Base-by-base conservation (phyloP, 53 echinoderm and acorn worm genomes). In the Mesocentrotus franciscanus region DNA sequence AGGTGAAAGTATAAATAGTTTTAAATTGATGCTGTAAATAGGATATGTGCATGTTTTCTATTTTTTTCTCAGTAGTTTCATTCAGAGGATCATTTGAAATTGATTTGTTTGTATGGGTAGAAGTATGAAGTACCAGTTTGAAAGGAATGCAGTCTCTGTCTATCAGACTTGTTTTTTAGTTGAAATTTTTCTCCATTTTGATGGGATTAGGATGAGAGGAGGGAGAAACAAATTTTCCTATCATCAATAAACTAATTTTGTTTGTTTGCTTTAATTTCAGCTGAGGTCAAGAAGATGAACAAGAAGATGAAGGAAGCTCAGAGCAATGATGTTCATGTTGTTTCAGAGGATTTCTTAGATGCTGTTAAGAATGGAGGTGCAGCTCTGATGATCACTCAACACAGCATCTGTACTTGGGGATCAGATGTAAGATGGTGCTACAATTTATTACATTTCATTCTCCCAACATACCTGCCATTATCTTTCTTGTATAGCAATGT, bases 391-490 rank as follows among this genome's bases (percentile, higher is more conserved):
- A 97, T 99, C 62, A 94, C 95, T 1, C 85, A 99, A 61, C 96
- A 98, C 94, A 99, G 96, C 90, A 98, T 99, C 64, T 95, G 96
- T 71, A 79, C 91, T 83, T 99, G 99, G 99, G 99, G 99, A 1
- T 95, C 96, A 60, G 97, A 98, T 95, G 99, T 99, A 95, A 99
- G 97, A 97, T 32, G 14, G 24, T 55, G n/a, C 15, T 26, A 36
- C 56, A 35, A 33, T 71, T 59, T 89, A 59, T 57, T 1, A 39
- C 60, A 60, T 12, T 90, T 32, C n/a, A 8, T 59, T 14, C 30
- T 60, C 90, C 59, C 60, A 5, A 29, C 85, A 49, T 56, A 10
- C 29, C 75, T 20, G 16, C n/a, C 24, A n/a, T 71, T 71, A n/a
- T 71, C 71, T 22, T 22, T 71, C 71, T n/a, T 71, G 18, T 26